Percentiles rank a stretch among this genome's conserved stretches.
Evolutionary conservation across 2,113 vertebrate genomes (phyloP).

Genomic region (Lagopus leucura): DNA sequence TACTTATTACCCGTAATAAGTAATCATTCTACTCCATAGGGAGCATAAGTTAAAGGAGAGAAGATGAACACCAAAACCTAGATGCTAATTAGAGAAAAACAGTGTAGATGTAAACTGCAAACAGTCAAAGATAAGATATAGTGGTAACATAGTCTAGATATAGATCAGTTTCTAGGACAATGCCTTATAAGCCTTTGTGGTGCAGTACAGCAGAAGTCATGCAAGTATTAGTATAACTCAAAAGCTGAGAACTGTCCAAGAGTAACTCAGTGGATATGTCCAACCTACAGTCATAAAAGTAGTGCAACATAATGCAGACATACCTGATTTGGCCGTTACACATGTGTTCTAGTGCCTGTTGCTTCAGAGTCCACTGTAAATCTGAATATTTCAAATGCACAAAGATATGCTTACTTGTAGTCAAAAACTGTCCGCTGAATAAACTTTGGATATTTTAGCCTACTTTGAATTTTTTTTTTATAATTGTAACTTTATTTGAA

Average conservation of each 20-base stretch:
- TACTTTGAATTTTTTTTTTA: not conserved
- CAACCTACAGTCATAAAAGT: not conserved
- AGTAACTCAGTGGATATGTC: not conserved
- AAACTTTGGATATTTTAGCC: not conserved
- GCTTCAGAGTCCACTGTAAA: not conserved
- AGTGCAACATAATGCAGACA: not conserved
- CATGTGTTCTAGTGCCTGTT: not conserved
- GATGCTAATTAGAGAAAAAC: not conserved
- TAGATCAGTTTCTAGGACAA: not conserved
- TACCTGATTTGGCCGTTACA: not conserved
- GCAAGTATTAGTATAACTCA: not conserved
- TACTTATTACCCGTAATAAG: not conserved
- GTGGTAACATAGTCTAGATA: not conserved
- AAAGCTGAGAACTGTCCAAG: not conserved
- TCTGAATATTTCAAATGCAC: not conserved
- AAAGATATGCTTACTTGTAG: not conserved
- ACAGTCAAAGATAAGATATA: not conserved
- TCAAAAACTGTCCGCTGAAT: not conserved
- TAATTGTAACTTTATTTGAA: not conserved
- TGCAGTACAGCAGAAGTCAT: not conserved
- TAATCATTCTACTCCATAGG: not conserved
- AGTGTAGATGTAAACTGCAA: not conserved
- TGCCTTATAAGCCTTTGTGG: not conserved
- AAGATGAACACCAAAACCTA: not conserved
- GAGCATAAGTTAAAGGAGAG: not conserved